Evolutionary conservation across 2,797 vertebrate species (phyloP).

Genomic region (Chrosomus eos): DNA sequence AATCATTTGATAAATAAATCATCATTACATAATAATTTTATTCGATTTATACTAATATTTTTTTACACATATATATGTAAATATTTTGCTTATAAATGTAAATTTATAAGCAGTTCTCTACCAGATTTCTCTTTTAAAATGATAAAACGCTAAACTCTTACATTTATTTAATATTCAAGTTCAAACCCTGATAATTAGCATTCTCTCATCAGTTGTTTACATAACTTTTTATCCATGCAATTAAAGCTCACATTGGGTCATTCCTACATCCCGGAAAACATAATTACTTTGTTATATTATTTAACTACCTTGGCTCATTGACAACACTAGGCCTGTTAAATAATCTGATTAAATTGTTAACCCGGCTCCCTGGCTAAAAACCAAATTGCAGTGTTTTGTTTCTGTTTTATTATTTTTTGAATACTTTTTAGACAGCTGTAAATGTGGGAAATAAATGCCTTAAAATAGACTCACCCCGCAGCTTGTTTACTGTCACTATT

Average conservation of each 20-base stretch:
- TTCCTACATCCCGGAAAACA: background rate
- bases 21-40: background rate
- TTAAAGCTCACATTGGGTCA: background rate
- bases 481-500: constrained; percentile 40
- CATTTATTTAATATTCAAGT: background rate
- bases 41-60: too few relatives aligned
- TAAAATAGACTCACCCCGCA: background rate
- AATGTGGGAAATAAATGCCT: constrained; percentile 16
- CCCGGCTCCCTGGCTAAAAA: constrained; percentile 7
- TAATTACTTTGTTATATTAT: constrained; percentile 3
- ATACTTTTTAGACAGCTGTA: background rate
- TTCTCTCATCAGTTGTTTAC: constrained; percentile 11
- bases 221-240: constrained; percentile 5
- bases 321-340: constrained; percentile 6
- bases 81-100: too few relatives aligned
- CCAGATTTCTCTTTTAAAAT: background rate
- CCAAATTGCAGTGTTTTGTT: background rate
- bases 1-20: background rate
- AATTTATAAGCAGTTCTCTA: background rate
- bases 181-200: constrained; percentile 2
- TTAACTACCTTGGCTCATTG: background rate
- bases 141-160: background rate
- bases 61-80: too few relatives aligned
- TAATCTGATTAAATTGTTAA: constrained; percentile 15
- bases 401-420: background rate